Conservation (phyloP, 2,797 vertebrate species). For the Tolypeutes matacus region DNA sequence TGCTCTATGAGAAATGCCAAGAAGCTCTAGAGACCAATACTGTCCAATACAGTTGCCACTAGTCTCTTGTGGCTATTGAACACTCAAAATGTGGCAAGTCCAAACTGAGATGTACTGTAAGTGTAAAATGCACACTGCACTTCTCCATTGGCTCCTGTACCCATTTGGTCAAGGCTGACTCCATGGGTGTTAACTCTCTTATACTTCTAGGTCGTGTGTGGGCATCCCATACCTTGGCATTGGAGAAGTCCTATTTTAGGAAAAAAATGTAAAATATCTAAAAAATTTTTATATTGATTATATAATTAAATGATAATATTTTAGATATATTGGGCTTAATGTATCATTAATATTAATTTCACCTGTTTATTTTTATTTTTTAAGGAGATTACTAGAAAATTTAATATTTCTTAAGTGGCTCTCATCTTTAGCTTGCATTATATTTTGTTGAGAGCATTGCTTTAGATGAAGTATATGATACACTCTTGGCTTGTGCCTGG, state of each 20-base stretch:
- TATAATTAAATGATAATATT: constrained; percentile 5
- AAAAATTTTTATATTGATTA: background rate
- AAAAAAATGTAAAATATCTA: constrained; percentile 1
- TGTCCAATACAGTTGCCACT: background rate
- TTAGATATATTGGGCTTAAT: constrained; percentile 5
- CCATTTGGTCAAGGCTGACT: background rate
- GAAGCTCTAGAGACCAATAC: background rate
- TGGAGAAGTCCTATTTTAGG: background rate
- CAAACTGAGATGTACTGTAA: background rate
- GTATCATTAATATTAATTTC: constrained; percentile 2
- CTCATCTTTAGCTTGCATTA: background rate
- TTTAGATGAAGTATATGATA: background rate
- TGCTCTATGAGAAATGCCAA: background rate
- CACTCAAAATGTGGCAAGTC: background rate
- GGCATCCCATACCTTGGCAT: background rate
- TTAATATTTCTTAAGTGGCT: background rate
- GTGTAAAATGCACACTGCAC: too few relatives aligned
- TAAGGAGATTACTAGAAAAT: background rate
- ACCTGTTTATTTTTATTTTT: background rate
- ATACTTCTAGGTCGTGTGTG: too few relatives aligned
- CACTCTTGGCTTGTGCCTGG: background rate
- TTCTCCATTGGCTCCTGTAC: too few relatives aligned
- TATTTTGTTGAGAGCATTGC: background rate
- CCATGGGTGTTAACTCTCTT: background rate
- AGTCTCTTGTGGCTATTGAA: background rate